Evolutionary conservation across 2,113 vertebrate species (phyloP).

Genomic region (Neotragus moschatus): DNA sequence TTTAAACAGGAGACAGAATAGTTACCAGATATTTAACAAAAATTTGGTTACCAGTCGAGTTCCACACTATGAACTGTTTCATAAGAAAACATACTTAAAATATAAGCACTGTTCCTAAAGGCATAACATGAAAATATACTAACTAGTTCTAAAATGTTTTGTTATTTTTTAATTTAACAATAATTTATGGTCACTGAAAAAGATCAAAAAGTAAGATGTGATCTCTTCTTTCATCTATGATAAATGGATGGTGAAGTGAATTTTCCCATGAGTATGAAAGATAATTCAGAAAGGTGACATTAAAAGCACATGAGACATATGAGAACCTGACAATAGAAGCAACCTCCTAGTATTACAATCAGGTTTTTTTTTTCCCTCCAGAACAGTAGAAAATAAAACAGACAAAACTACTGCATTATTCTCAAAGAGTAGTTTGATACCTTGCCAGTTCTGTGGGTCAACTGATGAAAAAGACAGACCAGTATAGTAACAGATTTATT

Average conservation of each 20-base stretch:
- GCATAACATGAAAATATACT: constrained; percentile 7
- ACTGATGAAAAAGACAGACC: neutral
- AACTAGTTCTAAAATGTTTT: constrained; percentile 23
- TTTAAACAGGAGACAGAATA: constrained; percentile 16
- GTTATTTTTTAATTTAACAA: constrained; percentile 30
- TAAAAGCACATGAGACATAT: neutral
- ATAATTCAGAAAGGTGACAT: constrained; percentile 53
- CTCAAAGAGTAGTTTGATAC: neutral
- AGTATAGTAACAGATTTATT: neutral
- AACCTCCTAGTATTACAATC: neutral
- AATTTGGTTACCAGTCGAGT: neutral
- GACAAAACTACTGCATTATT: neutral
- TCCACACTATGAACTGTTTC: constrained; percentile 15
- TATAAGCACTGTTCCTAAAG: constrained; percentile 23
- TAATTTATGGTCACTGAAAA: constrained; percentile 41
- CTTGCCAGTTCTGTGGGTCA: neutral
- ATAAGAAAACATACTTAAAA: constrained; percentile 25
- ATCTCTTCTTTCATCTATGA: constrained; percentile 16
- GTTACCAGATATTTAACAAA: constrained; percentile 20
- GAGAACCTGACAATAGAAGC: neutral
- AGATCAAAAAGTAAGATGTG: constrained; percentile 28
- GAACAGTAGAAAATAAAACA: constrained; percentile 16
- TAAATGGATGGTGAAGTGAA: constrained; percentile 26
- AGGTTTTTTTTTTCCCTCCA: neutral
- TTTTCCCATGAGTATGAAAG: constrained; percentile 38